Evolutionary conservation across 2,797 vertebrate genomes (phyloP).

Genomic region (Rhabdomys pumilio): DNA sequence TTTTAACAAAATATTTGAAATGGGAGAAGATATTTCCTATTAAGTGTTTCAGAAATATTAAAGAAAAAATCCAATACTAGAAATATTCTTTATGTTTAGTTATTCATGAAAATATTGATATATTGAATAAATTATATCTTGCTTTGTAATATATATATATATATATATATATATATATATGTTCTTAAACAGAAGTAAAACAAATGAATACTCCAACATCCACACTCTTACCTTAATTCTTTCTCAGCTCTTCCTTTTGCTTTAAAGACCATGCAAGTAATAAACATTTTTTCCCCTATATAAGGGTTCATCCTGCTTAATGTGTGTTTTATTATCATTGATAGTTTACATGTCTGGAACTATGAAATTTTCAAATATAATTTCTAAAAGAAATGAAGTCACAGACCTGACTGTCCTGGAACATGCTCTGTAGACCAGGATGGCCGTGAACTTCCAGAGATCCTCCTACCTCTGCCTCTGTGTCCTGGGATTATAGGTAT

Average conservation of each 20-base stretch:
- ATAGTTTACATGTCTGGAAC: not conserved
- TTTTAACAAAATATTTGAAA: slow-evolving; percentile 12
- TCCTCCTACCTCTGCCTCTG: not conserved
- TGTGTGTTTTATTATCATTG: not conserved
- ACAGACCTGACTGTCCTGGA: too few relatives aligned
- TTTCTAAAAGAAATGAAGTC: not conserved
- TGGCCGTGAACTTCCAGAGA: not conserved
- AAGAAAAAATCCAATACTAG: not conserved
- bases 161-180: not conserved
- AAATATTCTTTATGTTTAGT: not conserved
- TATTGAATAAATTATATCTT: not conserved
- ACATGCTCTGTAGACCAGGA: too few relatives aligned
- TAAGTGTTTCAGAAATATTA: not conserved
- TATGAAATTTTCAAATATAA: not conserved
- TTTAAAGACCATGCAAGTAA: not conserved
- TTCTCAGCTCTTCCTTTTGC: not conserved
- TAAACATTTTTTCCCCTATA: not conserved
- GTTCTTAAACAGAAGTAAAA: slow-evolving; percentile 5
- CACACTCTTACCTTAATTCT: not conserved
- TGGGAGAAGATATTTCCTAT: not conserved
- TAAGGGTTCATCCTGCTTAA: slow-evolving; percentile 1
- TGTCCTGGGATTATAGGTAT: not conserved
- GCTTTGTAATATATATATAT: not conserved
- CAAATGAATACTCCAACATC: slow-evolving; percentile 21
- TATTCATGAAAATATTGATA: not conserved